Base-by-base conservation (phyloP, 2,888 invertebrate genomes). In the Aphodius granarius region DNA sequence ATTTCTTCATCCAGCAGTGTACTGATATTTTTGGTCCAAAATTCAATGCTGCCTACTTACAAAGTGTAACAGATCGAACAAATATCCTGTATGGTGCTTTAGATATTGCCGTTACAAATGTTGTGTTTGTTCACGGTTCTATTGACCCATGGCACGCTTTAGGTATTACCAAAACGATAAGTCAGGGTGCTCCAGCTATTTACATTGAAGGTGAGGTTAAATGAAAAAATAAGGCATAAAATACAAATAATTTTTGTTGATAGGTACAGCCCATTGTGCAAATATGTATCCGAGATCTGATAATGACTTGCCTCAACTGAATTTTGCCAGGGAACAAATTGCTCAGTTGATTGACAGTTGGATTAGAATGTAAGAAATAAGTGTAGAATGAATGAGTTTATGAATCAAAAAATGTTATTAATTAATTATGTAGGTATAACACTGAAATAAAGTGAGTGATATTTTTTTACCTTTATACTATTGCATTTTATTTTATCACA, bases 211-310 rank as follows among this genome's bases (percentile, higher is more conserved):
- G 95, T 94, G 85, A 81, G 23, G 20, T 74, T n/a, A n/a, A n/a
- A 13, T 19, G 3, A 63, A 0, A 66, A 19, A 4, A 3, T 43
- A 16, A n/a, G 63, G 17, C 13, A 19, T 64, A 19, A 63, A 4
- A 65, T 5, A 66, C 18, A 63, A 73, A 16, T 23, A 66, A 63
- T 65, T 77, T 23, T 62, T 5, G 15, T 70, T 77, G 85, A 2
- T 83, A 95, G 96, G 96, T 64, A 96, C 97, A n/a, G 97, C 97
- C 5, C 97, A 97, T 86, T 97, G 97, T 86, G 97, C 97, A 0
- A 94, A 97, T 84, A 95, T 97, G 95, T 97, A 97, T 85, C 96
- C 97, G 22, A 87, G 91, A 5, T 88, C 91, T 5, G 87, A 89
- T 0, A 85, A 88, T 0, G 97, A 97, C 87, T 87, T 90, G 3